A percentile compares a stretch with the other conserved stretches of the same genome.
These are phyloP conservation scores for Micoletzkya japonica DNA, from an alignment of 2,888 invertebrate genomes.

Conservation along the genomic window DNA sequence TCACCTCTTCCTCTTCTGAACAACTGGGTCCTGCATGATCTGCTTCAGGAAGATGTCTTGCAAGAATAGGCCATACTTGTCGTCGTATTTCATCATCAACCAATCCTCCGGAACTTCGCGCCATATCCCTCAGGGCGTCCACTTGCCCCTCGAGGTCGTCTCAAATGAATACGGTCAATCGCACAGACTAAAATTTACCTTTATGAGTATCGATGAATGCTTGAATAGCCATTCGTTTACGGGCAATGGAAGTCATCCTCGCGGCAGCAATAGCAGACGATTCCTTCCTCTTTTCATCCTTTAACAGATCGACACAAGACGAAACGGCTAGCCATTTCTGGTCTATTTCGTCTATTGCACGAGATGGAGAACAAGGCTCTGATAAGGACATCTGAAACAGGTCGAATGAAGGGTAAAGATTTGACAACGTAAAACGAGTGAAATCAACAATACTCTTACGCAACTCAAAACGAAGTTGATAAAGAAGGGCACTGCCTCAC, in stretches of 20 bases:
- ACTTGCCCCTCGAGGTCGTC: conserved; percentile 22
- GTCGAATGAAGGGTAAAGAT: not conserved
- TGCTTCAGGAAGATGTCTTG: conserved; percentile 18
- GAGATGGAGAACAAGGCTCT: conserved; percentile 21
- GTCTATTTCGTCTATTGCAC: not conserved
- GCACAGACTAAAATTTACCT: conserved; percentile 2
- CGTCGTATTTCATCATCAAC: conserved; percentile 19
- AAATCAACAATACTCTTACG: no score
- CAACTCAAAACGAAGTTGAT: no score
- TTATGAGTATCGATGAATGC: conserved; percentile 10
- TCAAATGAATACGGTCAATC: not conserved
- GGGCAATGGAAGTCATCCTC: not conserved
- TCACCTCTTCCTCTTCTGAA: conserved; percentile 3
- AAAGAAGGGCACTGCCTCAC: no score
- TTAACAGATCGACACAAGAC: conserved; percentile 21
- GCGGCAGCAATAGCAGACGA: not conserved
- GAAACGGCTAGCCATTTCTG: conserved; percentile 28
- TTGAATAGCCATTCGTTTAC: conserved; percentile 13
- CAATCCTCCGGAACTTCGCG: conserved; percentile 25
- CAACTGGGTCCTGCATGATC: conserved; percentile 1
- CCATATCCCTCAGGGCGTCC: conserved; percentile 17
- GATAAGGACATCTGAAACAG: conserved; percentile 18
- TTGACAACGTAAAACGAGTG: no score
- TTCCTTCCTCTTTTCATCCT: no score
- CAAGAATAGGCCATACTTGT: conserved; percentile 25